Base-by-base conservation (phyloP, 2,797 vertebrate species). In the Chelon labrosus region DNA sequence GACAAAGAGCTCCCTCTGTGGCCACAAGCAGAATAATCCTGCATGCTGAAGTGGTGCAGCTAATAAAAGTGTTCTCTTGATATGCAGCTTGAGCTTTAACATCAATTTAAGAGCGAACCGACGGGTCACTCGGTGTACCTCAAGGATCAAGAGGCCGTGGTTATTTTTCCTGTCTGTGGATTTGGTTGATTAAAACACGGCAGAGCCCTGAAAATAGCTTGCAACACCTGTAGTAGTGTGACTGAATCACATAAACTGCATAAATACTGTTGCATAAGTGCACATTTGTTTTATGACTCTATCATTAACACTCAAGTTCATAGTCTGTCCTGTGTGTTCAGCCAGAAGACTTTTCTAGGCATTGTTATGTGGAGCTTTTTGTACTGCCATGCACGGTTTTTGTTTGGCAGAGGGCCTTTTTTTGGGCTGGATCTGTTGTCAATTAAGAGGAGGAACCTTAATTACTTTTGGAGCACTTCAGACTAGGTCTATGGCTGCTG, bases 371-470 rank as follows among this genome's bases (percentile, higher is more conserved):
- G 59, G 58, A 76, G 66, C 27, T 73, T 76, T 77, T 79, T 73
- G 70, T 76, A 63, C 52, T 73, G 38, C 58, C 41, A 22, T 68
- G 70, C 77, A 77, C 69, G 63, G 44, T 68, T 86, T 84, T 81
- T 84, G 75, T 81, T 89, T 89, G 72, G 76, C 60, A 11, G 84
- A 54, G 55, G 63, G 75, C 55, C 72, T 75, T 74, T 8, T 22
- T 27, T 27, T 27, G 25, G 25, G 17, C 71, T 68, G 54, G 59
- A 73, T 91, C 92, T 93, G 92, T 85, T 91, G 78, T 89, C 81
- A 85, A 92, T 93, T 93, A 91, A 80, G 76, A 89, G 31, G 68
- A 90, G 70, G 72, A 85, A 77, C 87, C 88, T 88, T 92, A 91
- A 92, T 93, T 87, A 87, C 85, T 89, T 87, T 85, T 61, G 86